These are phyloP conservation scores for Lobophora halterata DNA, from an alignment of 2,888 invertebrate species.

Conservation along the genomic window DNA sequence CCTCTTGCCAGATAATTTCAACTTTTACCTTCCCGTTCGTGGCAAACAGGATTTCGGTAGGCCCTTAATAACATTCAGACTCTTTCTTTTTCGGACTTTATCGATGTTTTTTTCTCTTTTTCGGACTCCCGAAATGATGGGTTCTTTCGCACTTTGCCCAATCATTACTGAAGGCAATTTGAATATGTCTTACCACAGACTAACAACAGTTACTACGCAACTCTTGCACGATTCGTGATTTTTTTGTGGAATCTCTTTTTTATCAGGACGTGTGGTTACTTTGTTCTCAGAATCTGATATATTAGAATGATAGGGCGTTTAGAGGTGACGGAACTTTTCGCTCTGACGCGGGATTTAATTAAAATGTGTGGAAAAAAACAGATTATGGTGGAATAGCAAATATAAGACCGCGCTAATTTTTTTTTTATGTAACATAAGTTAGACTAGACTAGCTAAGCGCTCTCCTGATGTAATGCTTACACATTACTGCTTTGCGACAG, in stretches of 20 bases:
- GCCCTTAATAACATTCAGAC: conserved; percentile 45
- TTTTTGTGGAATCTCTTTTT: conserved; percentile 40
- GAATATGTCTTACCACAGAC: conserved; percentile 42
- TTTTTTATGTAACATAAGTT: conserved; percentile 2
- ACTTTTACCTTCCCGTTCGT: conserved; percentile 33
- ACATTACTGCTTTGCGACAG: no score
- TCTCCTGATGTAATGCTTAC: no score
- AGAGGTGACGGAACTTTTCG: conserved; percentile 13
- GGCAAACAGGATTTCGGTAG: conserved; percentile 49
- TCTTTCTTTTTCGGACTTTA: conserved; percentile 44
- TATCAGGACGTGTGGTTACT: conserved; percentile 33
- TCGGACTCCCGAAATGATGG: conserved; percentile 59
- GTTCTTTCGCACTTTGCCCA: conserved; percentile 55
- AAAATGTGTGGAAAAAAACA: conserved; percentile 15
- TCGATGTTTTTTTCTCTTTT: conserved; percentile 43
- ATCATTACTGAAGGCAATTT: conserved; percentile 52
- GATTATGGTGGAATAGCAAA: conserved; percentile 1
- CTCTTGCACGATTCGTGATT: conserved; percentile 3
- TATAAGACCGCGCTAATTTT: conserved; percentile 1
- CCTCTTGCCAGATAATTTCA: conserved; percentile 31
- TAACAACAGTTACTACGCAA: neutral
- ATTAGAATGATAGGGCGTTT: conserved; percentile 16
- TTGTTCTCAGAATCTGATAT: conserved; percentile 21
- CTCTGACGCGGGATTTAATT: conserved; percentile 12
- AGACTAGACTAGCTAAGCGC: no score